These are phyloP conservation scores for Tinea pellionella DNA, from an alignment of 2,888 invertebrate species.

Conservation along the genomic window DNA sequence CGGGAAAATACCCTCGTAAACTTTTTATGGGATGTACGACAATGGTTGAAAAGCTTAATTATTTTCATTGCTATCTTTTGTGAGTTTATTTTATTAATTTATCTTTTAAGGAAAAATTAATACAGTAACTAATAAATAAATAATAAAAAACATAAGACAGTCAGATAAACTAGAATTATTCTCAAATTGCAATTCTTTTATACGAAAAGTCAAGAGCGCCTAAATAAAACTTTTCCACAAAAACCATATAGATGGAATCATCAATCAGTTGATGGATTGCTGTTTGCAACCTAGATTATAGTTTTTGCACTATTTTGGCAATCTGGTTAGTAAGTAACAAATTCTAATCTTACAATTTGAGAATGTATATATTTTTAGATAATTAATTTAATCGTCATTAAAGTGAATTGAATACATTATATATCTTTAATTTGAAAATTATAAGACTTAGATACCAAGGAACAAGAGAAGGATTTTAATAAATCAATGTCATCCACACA, in stretches of 20 bases:
- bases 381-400: not conserved
- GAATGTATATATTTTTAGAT: too few relatives aligned
- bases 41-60: not conserved
- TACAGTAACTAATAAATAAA: too few relatives aligned
- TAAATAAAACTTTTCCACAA: not conserved
- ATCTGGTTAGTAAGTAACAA: too few relatives aligned
- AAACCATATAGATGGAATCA: not conserved
- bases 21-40: not conserved
- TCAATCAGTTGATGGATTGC: not conserved
- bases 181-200: not conserved
- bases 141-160: too few relatives aligned
- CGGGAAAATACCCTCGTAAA: not conserved
- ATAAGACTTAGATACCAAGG: not conserved
- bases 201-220: not conserved
- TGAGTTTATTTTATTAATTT: not conserved
- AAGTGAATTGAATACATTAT: not conserved
- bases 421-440: not conserved
- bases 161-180: not conserved
- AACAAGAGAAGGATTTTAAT: slow-evolving; percentile 13
- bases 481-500: slow-evolving; percentile 14
- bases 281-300: not conserved
- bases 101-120: too few relatives aligned
- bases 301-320: not conserved
- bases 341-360: too few relatives aligned
- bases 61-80: not conserved